Percentiles rank a stretch among this genome's conserved stretches.
These are phyloP conservation scores for Bilobella aurantiaca DNA, from an alignment of 1,140 invertebrate genomes.

Conservation along the genomic window DNA sequence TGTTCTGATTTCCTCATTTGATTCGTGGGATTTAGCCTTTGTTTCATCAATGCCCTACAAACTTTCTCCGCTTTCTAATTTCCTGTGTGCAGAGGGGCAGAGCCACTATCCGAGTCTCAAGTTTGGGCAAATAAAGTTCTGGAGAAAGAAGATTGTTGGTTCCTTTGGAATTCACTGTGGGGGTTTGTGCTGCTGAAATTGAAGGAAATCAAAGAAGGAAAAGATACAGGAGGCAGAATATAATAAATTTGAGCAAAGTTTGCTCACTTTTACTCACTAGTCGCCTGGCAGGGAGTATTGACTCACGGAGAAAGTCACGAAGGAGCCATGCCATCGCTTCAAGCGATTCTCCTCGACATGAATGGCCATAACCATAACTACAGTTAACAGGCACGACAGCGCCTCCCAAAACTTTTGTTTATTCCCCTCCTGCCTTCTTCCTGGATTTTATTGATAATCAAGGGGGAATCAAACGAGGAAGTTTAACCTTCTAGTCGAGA, in stretches of 20 bases:
- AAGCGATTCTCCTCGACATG: neutral
- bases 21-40: neutral
- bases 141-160: too few species aligned
- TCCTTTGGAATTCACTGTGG: too few species aligned
- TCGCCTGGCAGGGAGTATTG: neutral
- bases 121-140: too few species aligned
- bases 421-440: neutral
- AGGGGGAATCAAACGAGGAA: neutral
- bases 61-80: neutral
- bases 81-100: too few species aligned
- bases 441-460: neutral
- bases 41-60: neutral
- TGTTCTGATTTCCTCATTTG: neutral
- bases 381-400: neutral
- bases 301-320: neutral
- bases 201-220: neutral
- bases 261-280: neutral
- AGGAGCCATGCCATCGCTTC: too few species aligned
- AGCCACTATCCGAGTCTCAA: too few species aligned
- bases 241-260: constrained; percentile 8
- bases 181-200: neutral
- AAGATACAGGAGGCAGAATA: neutral
- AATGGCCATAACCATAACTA: neutral
- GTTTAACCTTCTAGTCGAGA: too few species aligned
- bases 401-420: neutral